Evolutionary conservation across 2,888 invertebrate genomes (phyloP).

Genomic region (Fragum fragum): DNA sequence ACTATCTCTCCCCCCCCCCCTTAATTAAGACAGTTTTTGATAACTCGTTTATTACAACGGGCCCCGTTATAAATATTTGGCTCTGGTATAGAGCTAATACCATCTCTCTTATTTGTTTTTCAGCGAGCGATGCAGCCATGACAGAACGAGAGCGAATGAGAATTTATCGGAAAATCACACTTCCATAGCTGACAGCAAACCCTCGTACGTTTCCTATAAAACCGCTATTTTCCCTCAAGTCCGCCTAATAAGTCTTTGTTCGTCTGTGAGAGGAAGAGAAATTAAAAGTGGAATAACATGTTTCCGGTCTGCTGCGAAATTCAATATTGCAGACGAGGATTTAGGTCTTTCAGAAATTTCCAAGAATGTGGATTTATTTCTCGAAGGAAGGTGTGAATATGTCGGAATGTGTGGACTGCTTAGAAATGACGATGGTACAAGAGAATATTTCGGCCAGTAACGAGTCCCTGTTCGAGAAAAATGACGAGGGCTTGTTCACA

Average conservation of each 20-base stretch:
- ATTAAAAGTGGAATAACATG: slow-evolving; percentile 23
- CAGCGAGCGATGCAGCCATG: slow-evolving; percentile 2
- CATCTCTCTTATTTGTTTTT: slow-evolving; percentile 1
- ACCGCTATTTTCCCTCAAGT: slow-evolving; percentile 5
- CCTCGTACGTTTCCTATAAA: slow-evolving; percentile 16
- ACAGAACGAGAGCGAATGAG: slow-evolving; percentile 3
- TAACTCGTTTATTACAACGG: no score
- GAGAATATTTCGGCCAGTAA: background rate
- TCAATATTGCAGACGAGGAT: slow-evolving; percentile 13
- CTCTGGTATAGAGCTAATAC: background rate
- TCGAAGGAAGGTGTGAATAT: background rate
- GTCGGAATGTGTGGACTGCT: slow-evolving; percentile 21
- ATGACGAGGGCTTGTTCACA: background rate
- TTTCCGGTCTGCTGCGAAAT: background rate
- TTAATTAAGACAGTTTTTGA: no score
- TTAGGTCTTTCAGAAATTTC: background rate
- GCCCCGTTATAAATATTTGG: background rate
- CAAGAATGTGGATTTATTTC: slow-evolving; percentile 23
- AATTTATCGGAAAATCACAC: slow-evolving; percentile 23
- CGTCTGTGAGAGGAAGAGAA: slow-evolving; percentile 2
- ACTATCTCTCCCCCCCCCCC: no score
- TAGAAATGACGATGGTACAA: slow-evolving; percentile 9
- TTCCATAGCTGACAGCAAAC: background rate
- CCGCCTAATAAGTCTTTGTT: slow-evolving; percentile 28
- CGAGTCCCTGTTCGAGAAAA: background rate